A percentile compares a stretch with the other conserved stretches of the same genome.
Conservation (phyloP, 2,113 vertebrate species). For the Leucopternis melanops region DNA sequence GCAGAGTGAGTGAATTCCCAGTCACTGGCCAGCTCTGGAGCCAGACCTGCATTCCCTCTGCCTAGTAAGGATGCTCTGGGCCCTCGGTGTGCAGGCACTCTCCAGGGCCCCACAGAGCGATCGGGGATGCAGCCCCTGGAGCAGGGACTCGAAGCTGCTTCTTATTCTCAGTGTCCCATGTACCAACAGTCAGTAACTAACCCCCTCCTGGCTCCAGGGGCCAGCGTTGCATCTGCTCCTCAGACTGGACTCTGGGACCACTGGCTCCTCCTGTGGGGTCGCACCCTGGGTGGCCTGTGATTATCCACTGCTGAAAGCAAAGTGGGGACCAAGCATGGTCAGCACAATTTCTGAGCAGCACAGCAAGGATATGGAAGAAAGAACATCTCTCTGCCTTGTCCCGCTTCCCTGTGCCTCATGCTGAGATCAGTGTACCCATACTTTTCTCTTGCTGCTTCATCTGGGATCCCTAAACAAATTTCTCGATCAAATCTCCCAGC, state of each 20-base stretch:
- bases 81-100: too few relatives aligned
- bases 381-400: background rate
- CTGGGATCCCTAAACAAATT: conserved; percentile 93
- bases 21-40: background rate
- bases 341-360: background rate
- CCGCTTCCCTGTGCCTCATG: background rate
- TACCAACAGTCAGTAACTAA: background rate
- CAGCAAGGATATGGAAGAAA: background rate
- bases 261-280: background rate
- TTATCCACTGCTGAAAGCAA: background rate
- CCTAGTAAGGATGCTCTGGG: background rate
- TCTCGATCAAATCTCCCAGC: conserved; percentile 95
- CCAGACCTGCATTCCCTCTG: background rate
- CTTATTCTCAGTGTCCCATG: background rate
- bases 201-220: too few relatives aligned
- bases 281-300: too few relatives aligned
- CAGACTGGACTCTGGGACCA: too few relatives aligned
- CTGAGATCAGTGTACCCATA: background rate
- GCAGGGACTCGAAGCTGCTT: background rate
- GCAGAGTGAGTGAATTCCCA: background rate
- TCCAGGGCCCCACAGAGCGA: too few relatives aligned
- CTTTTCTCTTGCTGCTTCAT: conserved; percentile 87
- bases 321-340: background rate
- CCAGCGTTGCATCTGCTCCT: background rate
- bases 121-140: background rate